These are phyloP conservation scores for Harpalus rubripes DNA, from an alignment of 2,888 invertebrate species.

Conservation along the genomic window DNA sequence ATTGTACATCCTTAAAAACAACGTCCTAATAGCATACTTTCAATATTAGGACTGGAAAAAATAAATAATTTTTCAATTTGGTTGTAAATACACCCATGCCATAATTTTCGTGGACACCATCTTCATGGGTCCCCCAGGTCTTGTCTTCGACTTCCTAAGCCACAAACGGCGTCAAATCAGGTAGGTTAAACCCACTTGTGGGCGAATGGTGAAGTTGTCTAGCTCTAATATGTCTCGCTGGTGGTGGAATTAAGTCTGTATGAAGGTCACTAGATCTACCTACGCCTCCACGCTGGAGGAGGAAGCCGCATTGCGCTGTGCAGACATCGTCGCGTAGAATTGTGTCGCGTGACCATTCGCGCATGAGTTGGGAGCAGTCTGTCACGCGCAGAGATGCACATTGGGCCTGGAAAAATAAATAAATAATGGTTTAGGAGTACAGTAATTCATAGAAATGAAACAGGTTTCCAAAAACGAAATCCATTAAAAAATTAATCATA, in stretches of 20 bases:
- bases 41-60: too few species aligned
- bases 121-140: too few species aligned
- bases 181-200: slow-evolving; percentile 85
- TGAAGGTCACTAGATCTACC: slow-evolving; percentile 68
- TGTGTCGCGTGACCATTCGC: slow-evolving; percentile 91
- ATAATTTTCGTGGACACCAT: too few species aligned
- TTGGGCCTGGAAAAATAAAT: slow-evolving; percentile 83
- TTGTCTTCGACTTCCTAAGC: slow-evolving; percentile 72
- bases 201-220: slow-evolving; percentile 74
- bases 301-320: slow-evolving; percentile 92
- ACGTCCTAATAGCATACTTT: too few species aligned
- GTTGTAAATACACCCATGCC: too few species aligned
- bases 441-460: too few species aligned
- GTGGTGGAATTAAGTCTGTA: slow-evolving; percentile 75
- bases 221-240: slow-evolving; percentile 71
- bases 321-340: slow-evolving; percentile 93
- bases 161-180: slow-evolving; percentile 87
- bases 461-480: too few species aligned
- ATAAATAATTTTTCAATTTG: too few species aligned
- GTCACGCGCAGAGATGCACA: slow-evolving; percentile 93
- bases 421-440: not conserved
- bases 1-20: too few species aligned
- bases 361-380: slow-evolving; percentile 89
- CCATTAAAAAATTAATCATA: too few species aligned
- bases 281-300: slow-evolving; percentile 78